Evolutionary conservation across 30 jellyfish, hydroid and myxozoan species (phyloP), one percentile per base, ranked within the genome.

Genomic region (Pelagia noctiluca): DNA sequence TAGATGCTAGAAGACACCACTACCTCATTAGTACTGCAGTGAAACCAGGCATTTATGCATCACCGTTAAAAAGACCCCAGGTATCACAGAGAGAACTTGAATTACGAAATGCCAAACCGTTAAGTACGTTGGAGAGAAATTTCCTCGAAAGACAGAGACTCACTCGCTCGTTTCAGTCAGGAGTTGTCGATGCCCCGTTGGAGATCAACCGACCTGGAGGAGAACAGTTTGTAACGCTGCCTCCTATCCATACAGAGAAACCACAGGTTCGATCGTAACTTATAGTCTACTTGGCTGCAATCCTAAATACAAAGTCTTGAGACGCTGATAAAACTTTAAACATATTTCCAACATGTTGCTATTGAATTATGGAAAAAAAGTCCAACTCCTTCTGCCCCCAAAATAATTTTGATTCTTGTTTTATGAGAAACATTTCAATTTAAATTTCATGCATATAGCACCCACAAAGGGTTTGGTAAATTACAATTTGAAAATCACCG

Each of bases 1-100:
- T 31, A 25, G 84, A 80, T 31, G 85, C 86, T 4, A 67, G 98
- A 54, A 85, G 78, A 61, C 89, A 50, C 35, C 98, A 91, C 66
- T 75, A 85, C 64, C 87, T 91, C 62, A 62, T 91, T 11, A 91
- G 98, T 77, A 91, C 98, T 0, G 36, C 60, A 22, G 96, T 85
- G 12, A 81, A 67, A 31, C 93, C 91, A 3, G 92, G 98, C 49
- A 73, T 91, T 35, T 91, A 85, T 66, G 65, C 63, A 34, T 91
- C 98, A 3, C 96, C 94, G 1, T 31, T 53, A 11, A 80, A 80
- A 24, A 46, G 79, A 52, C 82, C 68, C 7, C 89, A 68, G 24
- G 66, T 72, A 4, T 48, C 85, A 26, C 72, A 52, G 18, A 85
- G 83, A 67, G 98, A 91, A 63, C 46, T 28, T 54, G 90, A 76